Evolutionary conservation across 2,113 vertebrate genomes (phyloP).

Genomic region (Macrotis lagotis): DNA sequence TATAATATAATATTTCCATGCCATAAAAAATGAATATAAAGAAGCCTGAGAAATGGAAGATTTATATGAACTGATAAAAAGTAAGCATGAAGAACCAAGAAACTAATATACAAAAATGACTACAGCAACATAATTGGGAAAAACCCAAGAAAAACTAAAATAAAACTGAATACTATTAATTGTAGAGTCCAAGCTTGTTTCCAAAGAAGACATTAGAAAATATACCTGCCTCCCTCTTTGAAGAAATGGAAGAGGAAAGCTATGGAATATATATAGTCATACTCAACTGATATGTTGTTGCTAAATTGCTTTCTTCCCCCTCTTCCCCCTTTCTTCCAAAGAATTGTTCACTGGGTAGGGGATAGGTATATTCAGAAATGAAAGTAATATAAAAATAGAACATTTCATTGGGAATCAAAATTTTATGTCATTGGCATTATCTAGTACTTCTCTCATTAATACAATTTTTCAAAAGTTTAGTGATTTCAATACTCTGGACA

Average conservation of each 20-base stretch:
- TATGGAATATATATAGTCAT: background rate
- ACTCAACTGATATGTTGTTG: background rate
- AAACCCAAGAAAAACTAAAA: background rate
- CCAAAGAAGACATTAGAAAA: background rate
- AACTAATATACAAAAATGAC: background rate
- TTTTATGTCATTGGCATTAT: background rate
- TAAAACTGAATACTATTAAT: background rate
- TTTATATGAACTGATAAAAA: background rate
- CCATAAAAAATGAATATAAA: background rate
- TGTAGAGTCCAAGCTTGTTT: background rate
- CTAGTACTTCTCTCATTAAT: background rate
- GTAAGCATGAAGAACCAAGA: background rate
- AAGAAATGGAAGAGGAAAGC: background rate
- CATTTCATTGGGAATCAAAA: background rate
- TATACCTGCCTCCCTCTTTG: background rate
- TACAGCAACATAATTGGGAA: background rate
- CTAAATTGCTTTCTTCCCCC: background rate
- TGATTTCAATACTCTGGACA: background rate
- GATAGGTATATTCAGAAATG: background rate
- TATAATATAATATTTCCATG: background rate
- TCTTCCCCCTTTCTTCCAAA: background rate
- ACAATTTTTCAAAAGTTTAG: background rate
- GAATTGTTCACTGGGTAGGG: background rate
- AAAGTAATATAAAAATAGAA: background rate
- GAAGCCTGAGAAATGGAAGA: background rate